Base-by-base conservation (phyloP, 2,888 invertebrate species). In the Plagodis dolabraria region DNA sequence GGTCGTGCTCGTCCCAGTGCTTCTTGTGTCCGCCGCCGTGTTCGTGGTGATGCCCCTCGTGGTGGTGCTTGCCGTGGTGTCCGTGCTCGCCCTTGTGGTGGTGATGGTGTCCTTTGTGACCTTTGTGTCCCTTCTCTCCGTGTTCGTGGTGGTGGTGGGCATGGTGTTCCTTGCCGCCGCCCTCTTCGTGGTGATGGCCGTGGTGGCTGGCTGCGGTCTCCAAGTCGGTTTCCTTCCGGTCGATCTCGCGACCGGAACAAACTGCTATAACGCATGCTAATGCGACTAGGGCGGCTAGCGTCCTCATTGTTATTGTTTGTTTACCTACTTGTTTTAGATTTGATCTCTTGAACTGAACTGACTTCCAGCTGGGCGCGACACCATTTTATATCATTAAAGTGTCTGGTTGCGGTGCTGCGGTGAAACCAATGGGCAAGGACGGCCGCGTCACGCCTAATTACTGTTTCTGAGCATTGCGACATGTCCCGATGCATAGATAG, bases 1-100 rank as follows among this genome's bases (percentile, higher is more conserved):
- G 95, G 47, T 95, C 95, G 64, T 95, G 94, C 77, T 95, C 96
- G 71, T 96, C 96, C 87, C 96, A 95, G 75, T 96, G 96, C 57
- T 96, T 95, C 80, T 97, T 96, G 85, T 97, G 96, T 72, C 96
- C 96, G 12, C 96, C 96, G 12, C 95, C 96, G 76, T 96, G 95
- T 72, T 96, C 96, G 60, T 94, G 94, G 81, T 96, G 95, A 76
- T 96, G 95, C 9, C 96, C 96, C 47, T 94, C 94, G 75, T 96
- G 95, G 75, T 96, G 96, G 71, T 96, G 96, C 75, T 96, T 96
- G 53, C 95, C 96, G 76, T 97, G 95, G 60, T 96, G 93, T 7
- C 96, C 96, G 75, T 96, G 95, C 36, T 96, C 96, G 9, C 95
- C 96, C 75, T 96, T 95, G 72, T 96, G 95, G 87, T 96, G 96